Percentiles rank a stretch among this genome's conserved stretches.
Evolutionary conservation across 2,888 invertebrate species (phyloP).

Genomic region (Agrochola lychnidis): DNA sequence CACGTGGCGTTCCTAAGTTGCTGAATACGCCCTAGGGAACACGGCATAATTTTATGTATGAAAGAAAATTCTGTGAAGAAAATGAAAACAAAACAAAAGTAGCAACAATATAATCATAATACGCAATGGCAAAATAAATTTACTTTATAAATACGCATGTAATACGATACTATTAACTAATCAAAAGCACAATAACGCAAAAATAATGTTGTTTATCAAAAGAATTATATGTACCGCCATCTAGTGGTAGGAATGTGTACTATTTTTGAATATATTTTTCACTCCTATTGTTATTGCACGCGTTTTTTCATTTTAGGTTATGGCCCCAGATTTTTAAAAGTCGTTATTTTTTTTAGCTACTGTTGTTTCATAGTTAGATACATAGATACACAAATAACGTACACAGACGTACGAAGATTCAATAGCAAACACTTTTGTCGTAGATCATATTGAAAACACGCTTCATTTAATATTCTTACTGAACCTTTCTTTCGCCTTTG

Average conservation of each 20-base stretch:
- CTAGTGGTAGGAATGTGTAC: no score
- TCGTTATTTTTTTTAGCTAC: no score
- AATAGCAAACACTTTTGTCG: conserved; percentile 16
- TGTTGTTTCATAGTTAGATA: no score
- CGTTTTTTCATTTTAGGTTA: no score
- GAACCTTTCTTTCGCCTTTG: conserved; percentile 56
- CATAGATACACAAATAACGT: neutral
- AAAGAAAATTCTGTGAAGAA: neutral
- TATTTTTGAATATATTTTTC: no score
- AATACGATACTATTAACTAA: neutral
- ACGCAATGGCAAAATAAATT: neutral
- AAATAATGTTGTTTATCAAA: neutral
- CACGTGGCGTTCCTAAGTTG: neutral
- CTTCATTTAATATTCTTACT: conserved; percentile 64
- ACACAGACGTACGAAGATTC: neutral
- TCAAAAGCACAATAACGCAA: neutral
- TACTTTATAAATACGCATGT: neutral
- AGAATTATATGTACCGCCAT: no score
- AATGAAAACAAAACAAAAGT: neutral
- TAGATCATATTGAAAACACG: conserved; percentile 50
- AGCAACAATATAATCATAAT: neutral
- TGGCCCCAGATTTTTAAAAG: no score
- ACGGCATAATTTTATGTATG: neutral
- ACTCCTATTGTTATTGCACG: no score
- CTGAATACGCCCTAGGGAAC: no score